These are phyloP conservation scores for Capromys pilorides DNA, from an alignment of 2,797 vertebrate genomes.

Conservation along the genomic window DNA sequence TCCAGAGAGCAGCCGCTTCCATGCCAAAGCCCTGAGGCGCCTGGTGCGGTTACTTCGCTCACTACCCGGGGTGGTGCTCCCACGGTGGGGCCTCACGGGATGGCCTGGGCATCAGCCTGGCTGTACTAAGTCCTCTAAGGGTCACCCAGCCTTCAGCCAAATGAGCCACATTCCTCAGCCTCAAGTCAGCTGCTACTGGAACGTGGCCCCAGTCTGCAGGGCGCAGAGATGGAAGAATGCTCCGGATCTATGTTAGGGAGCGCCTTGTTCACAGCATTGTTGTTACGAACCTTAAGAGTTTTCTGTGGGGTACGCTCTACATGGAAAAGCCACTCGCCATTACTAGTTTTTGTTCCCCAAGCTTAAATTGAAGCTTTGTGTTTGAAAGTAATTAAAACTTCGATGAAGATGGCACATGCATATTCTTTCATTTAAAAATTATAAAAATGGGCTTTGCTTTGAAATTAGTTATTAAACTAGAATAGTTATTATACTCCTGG, in stretches of 20 bases:
- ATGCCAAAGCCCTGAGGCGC: neutral
- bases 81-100: no score
- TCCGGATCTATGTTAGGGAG: slow-evolving; percentile 72
- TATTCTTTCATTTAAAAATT: slow-evolving; percentile 72
- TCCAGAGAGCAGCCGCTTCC: neutral
- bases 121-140: neutral
- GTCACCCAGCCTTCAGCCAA: neutral
- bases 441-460: slow-evolving; percentile 74
- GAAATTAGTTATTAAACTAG: slow-evolving; percentile 69
- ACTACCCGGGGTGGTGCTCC: no score
- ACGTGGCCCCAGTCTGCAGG: accelerated
- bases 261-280: slow-evolving; percentile 67
- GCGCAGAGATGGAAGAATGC: neutral
- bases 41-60: accelerated
- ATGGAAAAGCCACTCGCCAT: slow-evolving; percentile 64
- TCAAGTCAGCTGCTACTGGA: neutral
- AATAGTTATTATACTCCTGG: slow-evolving; percentile 60
- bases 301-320: slow-evolving; percentile 68
- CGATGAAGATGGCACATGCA: slow-evolving; percentile 60
- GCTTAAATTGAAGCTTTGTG: slow-evolving; percentile 73
- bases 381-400: slow-evolving; percentile 65
- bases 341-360: slow-evolving; percentile 49
- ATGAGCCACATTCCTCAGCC: neutral
- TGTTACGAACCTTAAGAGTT: slow-evolving; percentile 67
- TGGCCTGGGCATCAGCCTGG: neutral